Evolutionary conservation across 2,797 vertebrate species (phyloP), one percentile per base, ranked within the genome.

Genomic region (Pseudomugil gertrudae): DNA sequence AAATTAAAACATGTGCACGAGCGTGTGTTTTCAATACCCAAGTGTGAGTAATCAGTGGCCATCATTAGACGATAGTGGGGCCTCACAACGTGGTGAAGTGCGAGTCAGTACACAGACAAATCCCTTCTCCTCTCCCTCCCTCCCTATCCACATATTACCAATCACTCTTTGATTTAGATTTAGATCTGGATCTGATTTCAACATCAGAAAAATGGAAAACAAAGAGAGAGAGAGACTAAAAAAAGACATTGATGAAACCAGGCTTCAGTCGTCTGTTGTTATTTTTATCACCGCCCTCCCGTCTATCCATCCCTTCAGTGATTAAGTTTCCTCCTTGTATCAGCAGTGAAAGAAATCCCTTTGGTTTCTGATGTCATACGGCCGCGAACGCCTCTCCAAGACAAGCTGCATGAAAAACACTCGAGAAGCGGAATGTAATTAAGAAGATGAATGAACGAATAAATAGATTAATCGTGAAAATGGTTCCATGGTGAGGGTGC

Each of bases 121-220:
- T 81, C 85, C 83, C 69, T 72, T 63, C 67, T 59, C 66, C 62
- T 43, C 72, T 57, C 66, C 65, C 70, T 59, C 60, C 63, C 66
- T 27, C 66, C 62, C 69, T 52, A 4, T 80, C 72, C 74, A 79
- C 79, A 85, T 74, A 81, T 89, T 92, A 89, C 87, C 87, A 90
- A 84, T 90, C 88, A 83, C 69, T 84, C 81, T 80, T 84, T 91
- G 78, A 85, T 89, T 91, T 65, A 70, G 78, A 85, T 89, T 91
- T 65, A 70, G 84, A 89, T 94, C 93, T 94, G 93, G 92, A 91
- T 93, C 80, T 92, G 77, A 93, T 94, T 94, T 94, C 62, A 61
- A 70, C 77, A 68, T 85, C 86, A 91, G 81, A 90, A 86, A 32
- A 79, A 71, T 68, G 69, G 32, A 47, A 38, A 15, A 4, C 0